A percentile compares a stretch with the other conserved stretches of the same genome.
phyloP scores from a whole-genome alignment of 2,888 invertebrate species.

The Odontocolon sp. region DNA sequence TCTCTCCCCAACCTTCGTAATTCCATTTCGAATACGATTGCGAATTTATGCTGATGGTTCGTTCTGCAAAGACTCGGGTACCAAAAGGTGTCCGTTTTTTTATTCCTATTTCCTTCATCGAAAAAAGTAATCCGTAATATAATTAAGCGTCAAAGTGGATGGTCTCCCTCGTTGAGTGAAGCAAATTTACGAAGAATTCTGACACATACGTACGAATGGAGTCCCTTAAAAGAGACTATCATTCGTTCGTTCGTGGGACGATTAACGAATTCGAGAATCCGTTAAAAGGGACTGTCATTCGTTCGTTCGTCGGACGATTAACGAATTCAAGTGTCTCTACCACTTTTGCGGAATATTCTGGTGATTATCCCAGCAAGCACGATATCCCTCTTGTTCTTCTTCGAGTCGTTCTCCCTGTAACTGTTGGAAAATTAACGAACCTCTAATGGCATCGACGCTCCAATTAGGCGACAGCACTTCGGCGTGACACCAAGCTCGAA shows the following conservation, averaged over 20 bases:
- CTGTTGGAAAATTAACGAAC: conserved; percentile 49
- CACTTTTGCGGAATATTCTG: conserved; percentile 11
- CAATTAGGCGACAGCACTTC: conserved; percentile 33
- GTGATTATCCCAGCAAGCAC: background rate
- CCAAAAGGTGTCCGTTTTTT: too few relatives aligned
- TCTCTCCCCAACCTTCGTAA: background rate
- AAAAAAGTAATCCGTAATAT: background rate
- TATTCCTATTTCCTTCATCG: background rate
- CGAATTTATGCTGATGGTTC: conserved; percentile 3
- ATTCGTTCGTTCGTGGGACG: background rate
- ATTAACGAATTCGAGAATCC: conserved; percentile 30
- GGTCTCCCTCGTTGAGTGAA: conserved; percentile 14
- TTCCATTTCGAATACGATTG: background rate
- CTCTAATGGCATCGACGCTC: conserved; percentile 39
- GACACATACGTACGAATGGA: background rate
- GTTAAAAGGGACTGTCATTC: background rate
- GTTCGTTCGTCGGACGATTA: background rate
- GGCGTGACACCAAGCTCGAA: conserved; percentile 1
- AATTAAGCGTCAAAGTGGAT: background rate
- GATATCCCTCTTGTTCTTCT: background rate
- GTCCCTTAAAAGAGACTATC: background rate
- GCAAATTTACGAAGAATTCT: conserved; percentile 3
- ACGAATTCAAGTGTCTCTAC: conserved; percentile 23
- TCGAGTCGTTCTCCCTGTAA: background rate
- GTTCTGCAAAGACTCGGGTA: too few relatives aligned